Percentiles rank a stretch among this genome's conserved stretches.
Conservation (phyloP, 1,140 invertebrate species). For the Drosophila truncata region DNA sequence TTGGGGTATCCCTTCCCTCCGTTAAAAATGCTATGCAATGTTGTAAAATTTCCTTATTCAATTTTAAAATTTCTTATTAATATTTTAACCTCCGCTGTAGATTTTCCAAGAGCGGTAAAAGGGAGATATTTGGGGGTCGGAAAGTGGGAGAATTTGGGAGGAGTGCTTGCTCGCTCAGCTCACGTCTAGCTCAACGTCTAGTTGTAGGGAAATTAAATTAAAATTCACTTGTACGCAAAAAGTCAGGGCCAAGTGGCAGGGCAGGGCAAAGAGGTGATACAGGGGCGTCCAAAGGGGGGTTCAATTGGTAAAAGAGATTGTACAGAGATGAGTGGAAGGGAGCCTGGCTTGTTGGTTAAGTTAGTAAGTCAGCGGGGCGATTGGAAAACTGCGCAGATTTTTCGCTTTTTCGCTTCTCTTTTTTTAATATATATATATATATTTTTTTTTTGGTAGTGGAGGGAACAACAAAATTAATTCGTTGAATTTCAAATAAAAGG, state of each 20-base stretch:
- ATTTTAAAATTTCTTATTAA: background rate
- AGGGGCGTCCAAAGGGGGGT: background rate
- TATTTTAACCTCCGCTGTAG: slow-evolving; percentile 1
- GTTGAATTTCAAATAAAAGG: slow-evolving; percentile 59
- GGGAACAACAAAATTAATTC: slow-evolving; percentile 77
- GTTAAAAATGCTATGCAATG: background rate
- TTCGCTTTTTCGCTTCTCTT: slow-evolving; percentile 50
- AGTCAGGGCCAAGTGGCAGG: slow-evolving; percentile 58
- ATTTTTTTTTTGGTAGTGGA: slow-evolving; percentile 10
- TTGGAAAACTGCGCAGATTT: slow-evolving; percentile 77
- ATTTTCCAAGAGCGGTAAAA: background rate
- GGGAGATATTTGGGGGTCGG: background rate
- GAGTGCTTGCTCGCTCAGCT: slow-evolving; percentile 50
- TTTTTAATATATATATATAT: too few species aligned
- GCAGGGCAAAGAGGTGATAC: slow-evolving; percentile 15
- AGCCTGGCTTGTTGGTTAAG: slow-evolving; percentile 36
- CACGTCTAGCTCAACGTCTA: slow-evolving; percentile 80
- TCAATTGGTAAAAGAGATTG: slow-evolving; percentile 4
- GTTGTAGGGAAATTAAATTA: slow-evolving; percentile 82
- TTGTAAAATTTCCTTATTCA: background rate
- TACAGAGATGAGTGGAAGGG: background rate
- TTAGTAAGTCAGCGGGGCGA: slow-evolving; percentile 74
- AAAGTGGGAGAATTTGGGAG: slow-evolving; percentile 8
- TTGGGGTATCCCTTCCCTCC: background rate
- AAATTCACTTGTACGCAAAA: slow-evolving; percentile 80